Evolutionary conservation across 2,888 invertebrate species (phyloP).

Genomic region (Phaonia tiefii): DNA sequence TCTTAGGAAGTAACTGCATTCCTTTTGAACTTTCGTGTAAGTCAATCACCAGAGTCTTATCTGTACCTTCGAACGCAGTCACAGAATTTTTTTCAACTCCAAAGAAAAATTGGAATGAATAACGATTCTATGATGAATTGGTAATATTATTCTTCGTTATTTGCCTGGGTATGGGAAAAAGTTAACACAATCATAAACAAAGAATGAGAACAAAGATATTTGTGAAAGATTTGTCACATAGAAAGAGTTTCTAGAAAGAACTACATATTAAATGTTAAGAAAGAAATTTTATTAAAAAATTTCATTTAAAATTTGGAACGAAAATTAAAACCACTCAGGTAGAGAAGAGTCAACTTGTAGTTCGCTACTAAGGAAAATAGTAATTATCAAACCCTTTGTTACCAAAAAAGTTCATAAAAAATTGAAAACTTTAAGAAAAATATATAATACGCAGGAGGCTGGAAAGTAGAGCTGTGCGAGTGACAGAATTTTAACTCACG

Average conservation of each 20-base stretch:
- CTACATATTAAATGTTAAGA: no score
- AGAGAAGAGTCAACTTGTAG: no score
- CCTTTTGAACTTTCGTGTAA: neutral
- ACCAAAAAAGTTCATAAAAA: no score
- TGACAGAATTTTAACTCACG: no score
- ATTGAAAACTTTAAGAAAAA: no score
- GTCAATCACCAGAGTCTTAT: neutral
- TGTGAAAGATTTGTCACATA: constrained; percentile 19
- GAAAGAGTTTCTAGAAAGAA: neutral
- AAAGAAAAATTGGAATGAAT: constrained; percentile 28
- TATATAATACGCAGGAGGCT: no score
- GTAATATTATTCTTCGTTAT: constrained; percentile 47
- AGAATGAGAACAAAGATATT: neutral
- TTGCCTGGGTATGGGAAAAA: constrained; percentile 13
- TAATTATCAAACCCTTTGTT: no score
- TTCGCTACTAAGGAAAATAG: no score
- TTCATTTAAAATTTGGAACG: constrained; percentile 7
- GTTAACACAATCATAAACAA: neutral
- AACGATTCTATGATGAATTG: constrained; percentile 55
- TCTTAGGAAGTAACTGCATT: no score
- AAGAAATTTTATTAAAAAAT: constrained; percentile 17
- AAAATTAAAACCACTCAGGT: no score
- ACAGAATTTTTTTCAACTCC: neutral
- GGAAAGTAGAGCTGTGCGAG: no score
- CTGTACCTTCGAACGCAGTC: neutral